A percentile compares a stretch with the other conserved stretches of the same genome.
phyloP scores from a whole-genome alignment of 2,888 invertebrate species.

The Thyatira batis region DNA sequence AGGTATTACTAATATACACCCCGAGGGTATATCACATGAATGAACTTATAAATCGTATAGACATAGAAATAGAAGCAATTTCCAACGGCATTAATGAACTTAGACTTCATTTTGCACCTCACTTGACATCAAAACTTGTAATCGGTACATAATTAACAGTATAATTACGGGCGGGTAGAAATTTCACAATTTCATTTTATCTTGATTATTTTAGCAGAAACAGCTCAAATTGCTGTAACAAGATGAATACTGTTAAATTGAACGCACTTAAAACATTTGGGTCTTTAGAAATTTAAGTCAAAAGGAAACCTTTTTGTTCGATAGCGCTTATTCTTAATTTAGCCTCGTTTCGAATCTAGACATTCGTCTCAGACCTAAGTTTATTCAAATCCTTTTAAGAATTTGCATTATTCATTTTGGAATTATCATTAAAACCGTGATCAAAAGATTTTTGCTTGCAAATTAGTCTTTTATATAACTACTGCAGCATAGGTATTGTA shows the following conservation, averaged over 20 bases:
- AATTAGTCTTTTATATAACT: neutral
- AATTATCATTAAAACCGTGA: neutral
- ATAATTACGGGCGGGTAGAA: slow-evolving; percentile 34
- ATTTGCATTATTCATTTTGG: neutral
- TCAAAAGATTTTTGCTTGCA: neutral
- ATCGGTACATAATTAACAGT: slow-evolving; percentile 49
- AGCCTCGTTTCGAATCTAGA: neutral
- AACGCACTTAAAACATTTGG: slow-evolving; percentile 14
- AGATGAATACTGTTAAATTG: slow-evolving; percentile 25
- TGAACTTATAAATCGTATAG: slow-evolving; percentile 21
- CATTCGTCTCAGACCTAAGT: neutral
- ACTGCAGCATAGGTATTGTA: too few species aligned
- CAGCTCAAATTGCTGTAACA: slow-evolving; percentile 11
- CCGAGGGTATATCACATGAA: slow-evolving; percentile 31
- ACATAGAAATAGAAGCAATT: slow-evolving; percentile 44
- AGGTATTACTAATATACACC: slow-evolving; percentile 29
- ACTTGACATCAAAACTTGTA: slow-evolving; percentile 56
- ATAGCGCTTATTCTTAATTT: neutral
- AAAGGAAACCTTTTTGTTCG: slow-evolving; percentile 19
- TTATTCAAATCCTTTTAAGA: neutral
- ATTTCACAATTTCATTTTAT: slow-evolving; percentile 9
- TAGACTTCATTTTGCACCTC: slow-evolving; percentile 58
- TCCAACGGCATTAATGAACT: slow-evolving; percentile 43
- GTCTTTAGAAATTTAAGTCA: slow-evolving; percentile 21
- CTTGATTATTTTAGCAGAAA: neutral